Conservation (phyloP, 2,888 invertebrate genomes). For the Halictus ligatus region DNA sequence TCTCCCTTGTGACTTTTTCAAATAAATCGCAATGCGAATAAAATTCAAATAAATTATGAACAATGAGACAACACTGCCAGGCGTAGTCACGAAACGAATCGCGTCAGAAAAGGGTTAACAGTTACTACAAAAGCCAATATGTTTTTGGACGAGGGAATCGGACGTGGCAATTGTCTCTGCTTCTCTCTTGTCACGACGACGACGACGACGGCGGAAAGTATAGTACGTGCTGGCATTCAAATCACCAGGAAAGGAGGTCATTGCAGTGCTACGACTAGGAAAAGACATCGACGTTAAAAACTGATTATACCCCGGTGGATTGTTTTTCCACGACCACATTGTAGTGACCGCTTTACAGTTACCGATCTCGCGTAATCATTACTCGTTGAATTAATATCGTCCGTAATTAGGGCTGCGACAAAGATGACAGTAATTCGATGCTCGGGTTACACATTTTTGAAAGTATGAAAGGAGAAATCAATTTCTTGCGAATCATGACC, state of each 20-base stretch:
- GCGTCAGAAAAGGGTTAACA: not conserved
- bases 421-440: not conserved
- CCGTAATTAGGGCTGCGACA: conserved; percentile 27
- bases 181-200: conserved; percentile 45
- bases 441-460: not conserved
- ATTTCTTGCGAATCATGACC: conserved; percentile 10
- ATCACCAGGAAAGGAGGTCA: conserved; percentile 69
- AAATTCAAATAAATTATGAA: not conserved
- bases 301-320: conserved; percentile 22
- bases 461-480: not conserved
- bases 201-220: conserved; percentile 57
- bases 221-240: conserved; percentile 74
- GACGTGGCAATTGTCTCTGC: conserved; percentile 14
- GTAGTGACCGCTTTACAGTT: conserved; percentile 13
- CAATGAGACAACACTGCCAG: not conserved
- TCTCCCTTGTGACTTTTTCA: too few relatives aligned
- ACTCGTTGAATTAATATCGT: conserved; percentile 34
- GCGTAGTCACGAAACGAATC: not conserved
- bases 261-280: conserved; percentile 44
- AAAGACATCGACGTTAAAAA: conserved; percentile 32
- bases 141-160: conserved; percentile 18
- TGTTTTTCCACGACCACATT: conserved; percentile 36
- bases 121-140: not conserved
- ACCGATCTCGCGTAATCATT: conserved; percentile 18
- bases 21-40: not conserved